phyloP scores from a whole-genome alignment of 2,797 vertebrate genomes.

The Rhinella marina region DNA sequence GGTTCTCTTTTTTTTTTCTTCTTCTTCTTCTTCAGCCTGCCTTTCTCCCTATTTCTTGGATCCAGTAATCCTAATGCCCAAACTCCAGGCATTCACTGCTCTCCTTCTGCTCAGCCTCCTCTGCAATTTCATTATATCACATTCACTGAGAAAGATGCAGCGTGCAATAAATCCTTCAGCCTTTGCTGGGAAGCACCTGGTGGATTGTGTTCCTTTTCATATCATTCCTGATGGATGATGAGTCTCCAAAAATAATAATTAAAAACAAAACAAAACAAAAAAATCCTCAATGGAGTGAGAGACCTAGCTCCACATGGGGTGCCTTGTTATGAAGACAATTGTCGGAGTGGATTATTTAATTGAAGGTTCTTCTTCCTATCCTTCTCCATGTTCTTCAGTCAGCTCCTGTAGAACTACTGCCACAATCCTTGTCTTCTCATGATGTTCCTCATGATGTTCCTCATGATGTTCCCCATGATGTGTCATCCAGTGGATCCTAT shows the following conservation, averaged over 20 bases:
- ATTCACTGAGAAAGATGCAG: constrained; percentile 66
- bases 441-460: constrained; percentile 20
- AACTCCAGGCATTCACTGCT: constrained; percentile 70
- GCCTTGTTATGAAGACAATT: background rate
- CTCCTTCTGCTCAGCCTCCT: constrained; percentile 71
- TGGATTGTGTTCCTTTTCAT: background rate
- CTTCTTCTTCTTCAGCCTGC: no score
- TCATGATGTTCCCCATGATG: constrained; percentile 14
- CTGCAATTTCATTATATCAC: constrained; percentile 75
- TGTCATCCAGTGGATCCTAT: constrained; percentile 24
- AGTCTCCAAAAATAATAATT: background rate
- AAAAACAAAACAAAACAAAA: background rate
- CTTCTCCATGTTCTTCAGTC: constrained; percentile 22
- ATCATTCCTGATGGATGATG: constrained; percentile 11
- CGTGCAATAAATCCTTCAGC: constrained; percentile 57
- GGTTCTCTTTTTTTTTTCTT: constrained; percentile 59
- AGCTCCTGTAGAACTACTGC: background rate
- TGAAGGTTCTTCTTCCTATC: background rate
- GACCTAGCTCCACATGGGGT: background rate
- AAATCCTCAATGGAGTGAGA: constrained; percentile 19
- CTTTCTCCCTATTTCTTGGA: constrained; percentile 27
- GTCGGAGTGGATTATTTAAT: background rate
- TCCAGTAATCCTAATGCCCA: constrained; percentile 59
- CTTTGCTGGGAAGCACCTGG: constrained; percentile 39
- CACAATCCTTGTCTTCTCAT: constrained; percentile 18